These are phyloP conservation scores for Pseudococcus longispinus DNA, from an alignment of 2,888 invertebrate species.

Conservation along the genomic window DNA sequence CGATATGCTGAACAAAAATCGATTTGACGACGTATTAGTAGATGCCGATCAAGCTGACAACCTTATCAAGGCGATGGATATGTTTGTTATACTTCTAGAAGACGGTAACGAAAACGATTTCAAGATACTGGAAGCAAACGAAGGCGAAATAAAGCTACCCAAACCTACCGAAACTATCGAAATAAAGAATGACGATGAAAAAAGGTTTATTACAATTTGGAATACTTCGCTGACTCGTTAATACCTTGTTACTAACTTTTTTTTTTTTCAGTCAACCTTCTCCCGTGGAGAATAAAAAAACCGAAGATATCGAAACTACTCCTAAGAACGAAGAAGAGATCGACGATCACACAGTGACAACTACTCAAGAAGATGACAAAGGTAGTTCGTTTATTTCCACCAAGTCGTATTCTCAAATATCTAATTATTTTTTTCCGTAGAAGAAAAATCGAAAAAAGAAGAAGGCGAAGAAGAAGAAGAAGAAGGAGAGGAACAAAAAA, in stretches of 20 bases:
- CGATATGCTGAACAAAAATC: conserved; percentile 77
- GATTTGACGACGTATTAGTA: conserved; percentile 78
- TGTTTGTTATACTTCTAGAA: conserved; percentile 95
- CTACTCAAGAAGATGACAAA: conserved; percentile 59
- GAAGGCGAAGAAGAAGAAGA: conserved; percentile 65
- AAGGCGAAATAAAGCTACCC: conserved; percentile 5
- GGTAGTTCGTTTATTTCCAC: conserved; percentile 61
- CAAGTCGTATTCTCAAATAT: not conserved
- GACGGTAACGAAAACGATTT: conserved; percentile 90
- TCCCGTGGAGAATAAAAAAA: conserved; percentile 40
- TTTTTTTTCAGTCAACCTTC: conserved; percentile 17
- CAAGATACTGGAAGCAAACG: conserved; percentile 73
- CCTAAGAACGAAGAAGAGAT: conserved; percentile 36
- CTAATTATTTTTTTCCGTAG: conserved; percentile 59
- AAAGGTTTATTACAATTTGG: not conserved
- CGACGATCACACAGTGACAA: conserved; percentile 53
- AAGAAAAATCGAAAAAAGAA: conserved; percentile 64
- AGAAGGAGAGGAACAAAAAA: conserved; percentile 62
- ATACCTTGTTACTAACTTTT: not conserved
- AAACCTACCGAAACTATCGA: conserved; percentile 34
- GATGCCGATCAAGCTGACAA: conserved; percentile 85
- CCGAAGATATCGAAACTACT: not conserved
- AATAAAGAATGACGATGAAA: conserved; percentile 34
- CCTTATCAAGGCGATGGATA: conserved; percentile 87
- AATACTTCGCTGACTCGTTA: not conserved